Base-by-base conservation (phyloP, 2,888 invertebrate genomes). In the Coleophora flavipennella region DNA sequence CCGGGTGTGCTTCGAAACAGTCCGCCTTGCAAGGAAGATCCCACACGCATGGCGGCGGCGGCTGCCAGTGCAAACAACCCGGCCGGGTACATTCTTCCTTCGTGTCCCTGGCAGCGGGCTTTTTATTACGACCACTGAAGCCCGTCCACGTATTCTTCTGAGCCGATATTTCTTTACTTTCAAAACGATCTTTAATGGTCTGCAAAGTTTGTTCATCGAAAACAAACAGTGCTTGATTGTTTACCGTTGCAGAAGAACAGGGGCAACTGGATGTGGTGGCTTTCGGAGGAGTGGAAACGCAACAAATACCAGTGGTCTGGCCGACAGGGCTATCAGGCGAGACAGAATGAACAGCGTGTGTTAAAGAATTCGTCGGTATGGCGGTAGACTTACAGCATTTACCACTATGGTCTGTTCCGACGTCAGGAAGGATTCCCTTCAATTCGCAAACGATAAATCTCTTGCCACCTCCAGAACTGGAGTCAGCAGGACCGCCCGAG, bases 381-480 rank as follows among this genome's bases (percentile, higher is more conserved):
- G 54, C 50, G 41, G 41, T 55, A 55, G 68, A 80, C 79, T 78
- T 78, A 80, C 81, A 79, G 55, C 78, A 79, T 58, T 73, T 72
- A 44, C 63, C 68, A 35, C 54, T 50, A 46, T 59, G 61, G 40
- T 62, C 62, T 31, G 57, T 31, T 6, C 62, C 48, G 27, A 52
- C 51, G 38, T 70, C 70, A 9, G 77, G 73, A 13, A 67, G 42
- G 28, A 78, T 66, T 34, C 75, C 74, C 47, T 80, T 81, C 31
- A 83, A 57, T 59, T 84, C 83, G 48, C 84, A 84, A 35, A 84
- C 78, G 32, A 83, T 83, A 48, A 86, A 85, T 49, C 69, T 62
- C 49, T 77, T 80, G 46, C 76, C 74, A 20, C 63, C 48, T 29
- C 67, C 59, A 13, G 62, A 51, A 11, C 55, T 47, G 9, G 62